Evolutionary conservation across 2,797 vertebrate species (phyloP).

Genomic region (Monodelphis domestica): DNA sequence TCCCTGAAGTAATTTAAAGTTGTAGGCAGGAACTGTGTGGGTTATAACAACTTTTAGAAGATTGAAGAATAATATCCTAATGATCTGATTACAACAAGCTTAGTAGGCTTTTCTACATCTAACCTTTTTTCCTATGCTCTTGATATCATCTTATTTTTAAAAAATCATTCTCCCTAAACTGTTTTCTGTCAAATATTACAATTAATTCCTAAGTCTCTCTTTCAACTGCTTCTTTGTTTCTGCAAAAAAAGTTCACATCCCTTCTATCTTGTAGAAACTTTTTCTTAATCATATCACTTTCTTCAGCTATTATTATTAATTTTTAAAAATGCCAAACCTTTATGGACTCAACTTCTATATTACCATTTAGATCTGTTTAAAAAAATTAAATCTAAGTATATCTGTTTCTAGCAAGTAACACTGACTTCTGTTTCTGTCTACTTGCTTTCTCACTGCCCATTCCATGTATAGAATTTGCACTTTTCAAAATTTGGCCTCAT

Average conservation of each 20-base stretch:
- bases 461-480: not conserved
- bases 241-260: not conserved
- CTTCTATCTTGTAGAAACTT: not conserved
- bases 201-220: not conserved
- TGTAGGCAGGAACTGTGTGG: not conserved
- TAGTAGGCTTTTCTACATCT: not conserved
- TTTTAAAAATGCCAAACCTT: too few species aligned
- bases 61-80: not conserved
- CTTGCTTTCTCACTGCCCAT: not conserved
- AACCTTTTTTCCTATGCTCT: not conserved
- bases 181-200: not conserved
- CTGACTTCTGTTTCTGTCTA: not conserved
- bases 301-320: not conserved
- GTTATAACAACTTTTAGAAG: not conserved
- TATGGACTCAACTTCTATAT: not conserved
- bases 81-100: not conserved
- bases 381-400: not conserved
- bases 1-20: not conserved
- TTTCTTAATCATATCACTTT: not conserved
- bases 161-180: not conserved
- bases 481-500: not conserved
- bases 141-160: not conserved
- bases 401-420: not conserved
- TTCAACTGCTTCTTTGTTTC: not conserved
- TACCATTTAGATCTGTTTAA: not conserved